Evolutionary conservation across 2,113 vertebrate species (phyloP), one percentile per base, ranked within the genome.

Genomic region (Gobio gobio): DNA sequence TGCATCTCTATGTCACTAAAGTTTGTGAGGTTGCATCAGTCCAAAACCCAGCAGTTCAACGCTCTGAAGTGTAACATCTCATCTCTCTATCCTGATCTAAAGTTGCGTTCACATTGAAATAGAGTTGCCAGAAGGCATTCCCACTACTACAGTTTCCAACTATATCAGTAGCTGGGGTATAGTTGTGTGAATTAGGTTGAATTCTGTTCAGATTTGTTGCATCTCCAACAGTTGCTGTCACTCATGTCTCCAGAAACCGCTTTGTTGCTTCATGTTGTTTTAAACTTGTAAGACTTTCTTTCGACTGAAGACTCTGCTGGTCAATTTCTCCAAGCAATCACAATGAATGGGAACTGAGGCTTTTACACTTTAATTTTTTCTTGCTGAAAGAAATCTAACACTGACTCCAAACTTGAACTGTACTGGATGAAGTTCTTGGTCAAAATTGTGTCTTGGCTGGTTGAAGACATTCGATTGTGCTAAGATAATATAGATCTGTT

Each of bases 21-120:
- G 43, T 18, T 51, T 68, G 61, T 47, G 20, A 33, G 51, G 61
- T 81, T 81, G 61, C 78, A 81, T 81, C 78, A 81, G 78, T 66
- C 10, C n/a, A 63, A 26, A 79, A 12, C 58, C 63, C 76, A 61
- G 76, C 54, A 24, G 76, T 56, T 75, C 72, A 26, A 13, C 12
- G 0, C 72, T 74, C 47, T 76, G 51, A 78, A 4, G 75, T 49
- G 24, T 10, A 80, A 66, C 43, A 66, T 51, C 45, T 81, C 43
- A 66, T 51, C 45, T 81, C 45, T 51, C 78, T 64, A 2, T 75
- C n/a, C 3, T 54, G n/a, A 76, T 51, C n/a, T 51, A 29, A 26
- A 9, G 59, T 10, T 5, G 9, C 12, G 33, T 18, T 7, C 58
- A 45, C 58, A 20, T n/a, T 47, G 58, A 63, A 56, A 26, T 0